Evolutionary conservation across 2,113 vertebrate genomes (phyloP).

Genomic region (Periophthalmus modestus): DNA sequence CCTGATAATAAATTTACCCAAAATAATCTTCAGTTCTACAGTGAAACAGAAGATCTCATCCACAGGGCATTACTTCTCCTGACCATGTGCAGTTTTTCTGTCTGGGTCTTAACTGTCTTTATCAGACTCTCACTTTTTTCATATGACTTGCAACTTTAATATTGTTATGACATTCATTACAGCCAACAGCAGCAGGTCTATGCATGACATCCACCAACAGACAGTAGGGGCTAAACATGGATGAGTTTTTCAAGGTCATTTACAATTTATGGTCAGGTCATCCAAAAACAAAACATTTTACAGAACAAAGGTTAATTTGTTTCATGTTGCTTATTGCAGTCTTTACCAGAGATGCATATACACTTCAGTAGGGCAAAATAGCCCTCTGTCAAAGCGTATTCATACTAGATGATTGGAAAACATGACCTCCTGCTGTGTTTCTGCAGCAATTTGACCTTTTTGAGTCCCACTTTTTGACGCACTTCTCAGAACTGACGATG

Average conservation of each 20-base stretch:
- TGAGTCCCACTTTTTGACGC: slow-evolving; percentile 26
- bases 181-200: neutral
- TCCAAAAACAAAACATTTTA: no score
- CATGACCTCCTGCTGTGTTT: neutral
- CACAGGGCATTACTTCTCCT: slow-evolving; percentile 49
- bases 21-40: slow-evolving; percentile 27
- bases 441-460: neutral
- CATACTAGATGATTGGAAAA: neutral
- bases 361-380: no score
- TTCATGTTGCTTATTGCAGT: no score
- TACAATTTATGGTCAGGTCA: neutral
- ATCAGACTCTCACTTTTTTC: neutral
- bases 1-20: slow-evolving; percentile 54
- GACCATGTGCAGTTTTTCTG: slow-evolving; percentile 33
- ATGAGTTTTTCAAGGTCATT: neutral
- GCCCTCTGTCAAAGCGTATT: no score
- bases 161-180: neutral
- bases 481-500: slow-evolving; percentile 33
- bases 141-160: no score
- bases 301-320: no score
- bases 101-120: slow-evolving; percentile 2
- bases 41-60: slow-evolving; percentile 28
- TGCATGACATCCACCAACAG: neutral
- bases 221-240: neutral
- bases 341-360: no score